phyloP scores from a whole-genome alignment of 2,113 vertebrate genomes.

The Bufo gargarizans region DNA sequence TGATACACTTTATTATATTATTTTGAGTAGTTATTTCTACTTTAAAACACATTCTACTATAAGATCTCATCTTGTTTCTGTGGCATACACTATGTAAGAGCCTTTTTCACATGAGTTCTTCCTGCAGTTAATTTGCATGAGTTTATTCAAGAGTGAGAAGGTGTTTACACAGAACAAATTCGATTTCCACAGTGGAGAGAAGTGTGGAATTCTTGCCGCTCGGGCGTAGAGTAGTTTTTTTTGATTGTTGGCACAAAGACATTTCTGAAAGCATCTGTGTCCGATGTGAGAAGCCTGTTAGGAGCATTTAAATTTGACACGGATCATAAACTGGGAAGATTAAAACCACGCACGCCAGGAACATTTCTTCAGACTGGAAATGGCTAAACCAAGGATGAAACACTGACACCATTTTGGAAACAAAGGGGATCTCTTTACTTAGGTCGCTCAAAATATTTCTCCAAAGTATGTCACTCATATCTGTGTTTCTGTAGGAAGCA shows the following conservation, averaged over 20 bases:
- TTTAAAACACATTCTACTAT: neutral
- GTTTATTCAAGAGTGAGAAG: neutral
- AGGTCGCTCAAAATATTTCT: neutral
- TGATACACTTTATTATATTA: no score
- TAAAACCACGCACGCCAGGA: slow-evolving; percentile 32
- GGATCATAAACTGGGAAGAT: slow-evolving; percentile 46
- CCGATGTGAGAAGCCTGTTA: slow-evolving; percentile 40
- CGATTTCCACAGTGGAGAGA: neutral
- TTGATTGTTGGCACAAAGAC: slow-evolving; percentile 26
- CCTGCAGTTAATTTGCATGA: neutral
- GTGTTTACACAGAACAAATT: slow-evolving; percentile 23
- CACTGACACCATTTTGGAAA: slow-evolving; percentile 25
- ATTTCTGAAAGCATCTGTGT: slow-evolving; percentile 50
- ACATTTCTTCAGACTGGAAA: slow-evolving; percentile 23
- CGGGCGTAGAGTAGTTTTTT: neutral
- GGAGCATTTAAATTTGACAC: slow-evolving; percentile 44
- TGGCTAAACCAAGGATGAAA: slow-evolving; percentile 17
- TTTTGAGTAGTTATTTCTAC: neutral
- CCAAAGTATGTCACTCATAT: slow-evolving; percentile 5
- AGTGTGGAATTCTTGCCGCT: slow-evolving; percentile 6
- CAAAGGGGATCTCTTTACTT: slow-evolving; percentile 33
- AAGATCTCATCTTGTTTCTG: neutral
- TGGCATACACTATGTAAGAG: neutral
- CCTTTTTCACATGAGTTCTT: neutral
- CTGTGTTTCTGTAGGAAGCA: neutral